Base-by-base conservation (phyloP, 2,797 vertebrate genomes). In the Luscinia megarhynchos region DNA sequence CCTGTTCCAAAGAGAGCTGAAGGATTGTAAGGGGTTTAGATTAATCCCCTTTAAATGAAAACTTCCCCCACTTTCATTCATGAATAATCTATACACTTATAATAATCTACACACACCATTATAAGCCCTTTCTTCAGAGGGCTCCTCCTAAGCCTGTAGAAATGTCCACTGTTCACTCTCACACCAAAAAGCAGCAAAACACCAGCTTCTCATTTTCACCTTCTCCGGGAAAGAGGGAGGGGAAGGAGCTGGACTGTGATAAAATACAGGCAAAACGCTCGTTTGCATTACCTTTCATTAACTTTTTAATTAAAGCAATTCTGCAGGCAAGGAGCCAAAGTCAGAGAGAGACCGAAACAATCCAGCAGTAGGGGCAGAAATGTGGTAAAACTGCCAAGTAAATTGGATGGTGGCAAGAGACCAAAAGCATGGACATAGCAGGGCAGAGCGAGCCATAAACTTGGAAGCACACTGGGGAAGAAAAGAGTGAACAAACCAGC, bases 31-130 rank as follows among this genome's bases (percentile, higher is more conserved):
- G 70, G 64, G 64, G 50, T 67, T 97, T 96, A 96, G 61, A 93
- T 93, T 96, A 97, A 97, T 96, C 87, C 92, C 72, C 61, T 97
- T 91, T 96, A 96, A 97, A 97, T 96, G 91, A 96, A 96, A 97
- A 86, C 90, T 96, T 95, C 91, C 87, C 93, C 90, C 82, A 75
- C 75, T 95, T 84, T 92, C 94, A 87, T 77, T 93, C 89, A 95
- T 80, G 85, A 95, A 90, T 93, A 85, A 94, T 70, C 34, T 80
- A 88, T 10, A 20, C 69, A 75, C 41, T 77, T 78, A 79, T 55
- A 67, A 90, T 67, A 90, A 90, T 93, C 81, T 91, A 62, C 92
- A 91, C 69, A 66, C 72, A 70, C 67, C 79, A 76, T 79, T 67
- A 59, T 46, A 90, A 94, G 29, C 30, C 54, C 80, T 62, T 85